A percentile compares a stretch with the other conserved stretches of the same genome.
These are phyloP conservation scores for Oryzias curvinotus DNA, from an alignment of 2,113 vertebrate genomes.

Conservation along the genomic window DNA sequence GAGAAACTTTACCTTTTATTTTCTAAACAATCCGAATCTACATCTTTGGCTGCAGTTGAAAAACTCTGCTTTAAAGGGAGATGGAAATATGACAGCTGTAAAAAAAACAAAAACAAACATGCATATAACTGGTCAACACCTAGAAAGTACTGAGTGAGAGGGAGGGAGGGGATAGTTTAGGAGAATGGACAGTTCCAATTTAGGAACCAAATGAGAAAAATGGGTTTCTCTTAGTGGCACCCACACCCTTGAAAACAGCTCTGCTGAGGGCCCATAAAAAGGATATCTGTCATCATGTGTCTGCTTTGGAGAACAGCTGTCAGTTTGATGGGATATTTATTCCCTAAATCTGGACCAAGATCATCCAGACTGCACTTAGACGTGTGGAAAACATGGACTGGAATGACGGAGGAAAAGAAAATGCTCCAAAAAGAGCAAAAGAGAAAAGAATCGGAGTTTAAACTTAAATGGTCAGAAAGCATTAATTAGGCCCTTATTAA, in stretches of 20 bases:
- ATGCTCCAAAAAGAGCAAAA: no score
- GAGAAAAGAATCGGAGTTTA: no score
- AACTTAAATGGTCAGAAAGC: no score
- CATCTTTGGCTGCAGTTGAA: background rate
- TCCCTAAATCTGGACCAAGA: background rate
- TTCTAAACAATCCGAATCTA: constrained; percentile 24
- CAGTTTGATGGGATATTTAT: background rate
- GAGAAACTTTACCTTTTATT: background rate
- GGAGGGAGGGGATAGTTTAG: background rate
- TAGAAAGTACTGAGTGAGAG: constrained; percentile 7
- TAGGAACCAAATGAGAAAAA: constrained; percentile 47
- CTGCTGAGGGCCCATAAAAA: constrained; percentile 9
- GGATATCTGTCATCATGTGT: constrained; percentile 8
- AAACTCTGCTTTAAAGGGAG: constrained; percentile 10
- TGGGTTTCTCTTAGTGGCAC: constrained; percentile 34
- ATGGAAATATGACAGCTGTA: constrained; percentile 20
- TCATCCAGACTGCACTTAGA: background rate
- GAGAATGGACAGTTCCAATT: constrained; percentile 23
- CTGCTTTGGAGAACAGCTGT: constrained; percentile 4
- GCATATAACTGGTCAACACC: constrained; percentile 40
- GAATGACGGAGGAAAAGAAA: background rate
- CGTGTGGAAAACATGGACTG: background rate
- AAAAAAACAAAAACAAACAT: constrained; percentile 29
- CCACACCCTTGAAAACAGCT: constrained; percentile 33
- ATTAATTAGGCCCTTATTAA: no score